Conservation (phyloP, 2,888 invertebrate species). For the Calephelis perditalis region DNA sequence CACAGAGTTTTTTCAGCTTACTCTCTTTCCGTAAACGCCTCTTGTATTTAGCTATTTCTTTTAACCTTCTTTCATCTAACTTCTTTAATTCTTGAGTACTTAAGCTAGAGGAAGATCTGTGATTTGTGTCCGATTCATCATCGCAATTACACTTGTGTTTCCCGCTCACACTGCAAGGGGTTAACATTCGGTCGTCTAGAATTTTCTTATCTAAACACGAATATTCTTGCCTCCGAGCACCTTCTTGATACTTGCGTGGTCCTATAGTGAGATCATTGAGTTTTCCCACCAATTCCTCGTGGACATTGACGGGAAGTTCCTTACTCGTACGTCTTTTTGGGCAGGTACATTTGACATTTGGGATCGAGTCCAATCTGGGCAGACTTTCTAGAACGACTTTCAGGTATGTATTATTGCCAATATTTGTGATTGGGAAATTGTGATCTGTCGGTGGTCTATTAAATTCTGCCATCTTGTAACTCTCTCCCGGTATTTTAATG, state of each 20-base stretch:
- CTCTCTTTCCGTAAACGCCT: conserved; percentile 63
- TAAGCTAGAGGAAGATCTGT: conserved; percentile 39
- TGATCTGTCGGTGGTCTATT: conserved; percentile 80
- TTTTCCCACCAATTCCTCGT: conserved; percentile 59
- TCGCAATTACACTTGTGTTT: conserved; percentile 88
- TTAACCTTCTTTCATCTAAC: conserved; percentile 57
- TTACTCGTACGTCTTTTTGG: conserved; percentile 55
- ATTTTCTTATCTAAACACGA: conserved; percentile 43
- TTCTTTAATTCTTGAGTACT: conserved; percentile 46
- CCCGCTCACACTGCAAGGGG: conserved; percentile 84
- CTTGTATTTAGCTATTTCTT: conserved; percentile 72
- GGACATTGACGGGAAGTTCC: conserved; percentile 43
- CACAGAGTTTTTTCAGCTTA: conserved; percentile 58
- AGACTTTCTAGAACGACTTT: conserved; percentile 81
- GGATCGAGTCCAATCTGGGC: conserved; percentile 86
- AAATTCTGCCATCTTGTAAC: conserved; percentile 72
- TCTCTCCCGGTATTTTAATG: conserved; percentile 82
- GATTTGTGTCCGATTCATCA: conserved; percentile 80
- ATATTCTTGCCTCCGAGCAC: conserved; percentile 36
- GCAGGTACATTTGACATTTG: conserved; percentile 73
- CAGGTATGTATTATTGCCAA: conserved; percentile 80
- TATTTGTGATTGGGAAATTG: conserved; percentile 84
- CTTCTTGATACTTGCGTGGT: conserved; percentile 37
- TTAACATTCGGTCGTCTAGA: conserved; percentile 85
- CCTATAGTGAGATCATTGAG: conserved; percentile 68